Conservation (phyloP, 2,113 vertebrate genomes). For the Hypocryptadius cinnamomeus region DNA sequence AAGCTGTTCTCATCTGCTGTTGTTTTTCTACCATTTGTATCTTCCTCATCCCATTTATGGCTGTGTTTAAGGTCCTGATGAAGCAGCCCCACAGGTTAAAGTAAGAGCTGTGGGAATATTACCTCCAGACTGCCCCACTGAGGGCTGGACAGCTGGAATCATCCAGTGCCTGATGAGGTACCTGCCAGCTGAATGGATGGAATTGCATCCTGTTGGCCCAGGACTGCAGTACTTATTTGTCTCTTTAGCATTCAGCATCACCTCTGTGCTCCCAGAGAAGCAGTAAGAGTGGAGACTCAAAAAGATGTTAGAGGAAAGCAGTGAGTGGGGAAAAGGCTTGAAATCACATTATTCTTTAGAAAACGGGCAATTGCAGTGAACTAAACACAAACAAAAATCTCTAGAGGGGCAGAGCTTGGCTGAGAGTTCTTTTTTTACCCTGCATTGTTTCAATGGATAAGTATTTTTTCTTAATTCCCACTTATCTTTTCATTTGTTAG, state of each 20-base stretch:
- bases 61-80: neutral
- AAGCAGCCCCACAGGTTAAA: neutral
- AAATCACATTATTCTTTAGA: neutral
- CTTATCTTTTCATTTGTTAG: neutral
- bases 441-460: neutral
- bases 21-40: neutral
- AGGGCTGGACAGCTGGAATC: neutral
- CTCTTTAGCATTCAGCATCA: slow-evolving; percentile 8
- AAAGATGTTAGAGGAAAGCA: neutral
- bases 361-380: neutral
- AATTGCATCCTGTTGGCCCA: neutral
- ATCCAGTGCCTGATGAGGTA: neutral
- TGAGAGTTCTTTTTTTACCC: neutral
- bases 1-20: neutral
- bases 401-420: neutral
- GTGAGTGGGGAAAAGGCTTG: neutral
- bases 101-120: neutral
- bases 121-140: neutral
- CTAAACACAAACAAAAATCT: neutral
- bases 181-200: neutral
- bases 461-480: neutral
- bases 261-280: neutral
- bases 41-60: neutral
- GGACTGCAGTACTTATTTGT: neutral
- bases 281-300: neutral